Percentiles rank a stretch among this genome's conserved stretches.
phyloP scores from a whole-genome alignment of 2,888 invertebrate species.

The Drosophila prolongata region DNA sequence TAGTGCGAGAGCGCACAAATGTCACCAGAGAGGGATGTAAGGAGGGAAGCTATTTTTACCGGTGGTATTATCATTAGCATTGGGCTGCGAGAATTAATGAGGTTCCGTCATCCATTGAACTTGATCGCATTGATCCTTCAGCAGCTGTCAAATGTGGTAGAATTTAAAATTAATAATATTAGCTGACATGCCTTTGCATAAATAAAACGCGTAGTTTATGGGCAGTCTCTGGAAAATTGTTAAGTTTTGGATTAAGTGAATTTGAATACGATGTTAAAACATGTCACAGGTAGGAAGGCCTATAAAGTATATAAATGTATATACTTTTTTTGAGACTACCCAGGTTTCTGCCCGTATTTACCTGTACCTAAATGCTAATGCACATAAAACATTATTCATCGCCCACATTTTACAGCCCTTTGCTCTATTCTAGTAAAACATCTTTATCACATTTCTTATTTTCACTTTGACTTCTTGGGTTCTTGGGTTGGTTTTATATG shows the following conservation, averaged over 20 bases:
- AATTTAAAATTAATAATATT: background rate
- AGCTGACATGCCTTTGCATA: background rate
- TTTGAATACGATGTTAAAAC: too few relatives aligned
- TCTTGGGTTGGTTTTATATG: too few relatives aligned
- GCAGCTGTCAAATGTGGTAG: constrained; percentile 10
- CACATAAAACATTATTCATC: background rate
- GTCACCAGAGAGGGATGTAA: constrained; percentile 24
- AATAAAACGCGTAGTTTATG: background rate
- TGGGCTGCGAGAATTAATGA: constrained; percentile 42
- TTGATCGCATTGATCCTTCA: constrained; percentile 47
- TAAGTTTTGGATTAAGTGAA: background rate
- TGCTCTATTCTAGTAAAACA: background rate
- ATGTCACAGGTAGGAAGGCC: too few relatives aligned
- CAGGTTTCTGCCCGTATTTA: background rate
- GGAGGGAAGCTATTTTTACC: constrained; percentile 38
- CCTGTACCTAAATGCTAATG: background rate
- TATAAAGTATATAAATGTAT: too few relatives aligned
- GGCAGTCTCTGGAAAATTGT: background rate
- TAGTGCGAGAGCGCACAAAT: constrained; percentile 73
- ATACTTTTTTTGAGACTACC: too few relatives aligned
- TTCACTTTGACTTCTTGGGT: background rate
- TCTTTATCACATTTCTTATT: background rate
- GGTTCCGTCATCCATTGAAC: constrained; percentile 56
- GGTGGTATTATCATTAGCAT: constrained; percentile 43
- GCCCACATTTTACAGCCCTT: background rate